Base-by-base conservation (phyloP, 2,113 vertebrate species). In the Pandion haliaetus region DNA sequence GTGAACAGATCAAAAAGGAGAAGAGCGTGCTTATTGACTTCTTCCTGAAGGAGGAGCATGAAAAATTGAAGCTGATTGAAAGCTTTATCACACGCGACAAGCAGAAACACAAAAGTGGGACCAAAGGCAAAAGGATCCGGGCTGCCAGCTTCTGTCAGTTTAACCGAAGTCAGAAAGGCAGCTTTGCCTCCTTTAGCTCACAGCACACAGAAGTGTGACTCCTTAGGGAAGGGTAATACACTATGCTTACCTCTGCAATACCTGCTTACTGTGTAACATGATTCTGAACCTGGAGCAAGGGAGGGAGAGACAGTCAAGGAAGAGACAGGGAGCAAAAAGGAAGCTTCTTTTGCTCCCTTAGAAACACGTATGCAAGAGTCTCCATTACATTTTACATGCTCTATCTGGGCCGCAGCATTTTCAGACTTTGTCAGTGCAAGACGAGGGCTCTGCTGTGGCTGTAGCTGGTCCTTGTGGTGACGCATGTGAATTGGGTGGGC, bases 1-100 rank as follows among this genome's bases (percentile, higher is more conserved):
- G 99, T 13, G 99, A 99, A 57, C 99, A 99, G 98, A 98, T 99
- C 90, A 99, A 99, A 97, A 99, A 99, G 80, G 99, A 99, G 90
- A 99, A 99, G 96, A 98, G 98, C 0, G 47, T 99, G 91, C 94
- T 99, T 70, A 99, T 99, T 94, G 99, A 99, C 94, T 99, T 99
- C 92, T 98, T 99, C 86, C 96, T 99, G 82, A 99, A 98, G 70
- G 99, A 99, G 88, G 99, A 99, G 66, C 98, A 99, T 1, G 98
- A 99, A 61, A 98, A 99, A 61, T 90, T 98, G 90, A 98, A 97
- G 88, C 82, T 98, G 47, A 86, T 93, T 0, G 98, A 98, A 14
- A 98, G 96, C 82, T 97, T 98, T 20, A 77, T 98, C 0, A 4
- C 61, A 1, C 57, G 7, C 0, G 97, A 92, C 74, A 96, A 90